Percentiles rank a stretch among this genome's conserved stretches.
These are phyloP conservation scores for Portevinia maculata DNA, from an alignment of 2,888 invertebrate genomes.

Conservation along the genomic window DNA sequence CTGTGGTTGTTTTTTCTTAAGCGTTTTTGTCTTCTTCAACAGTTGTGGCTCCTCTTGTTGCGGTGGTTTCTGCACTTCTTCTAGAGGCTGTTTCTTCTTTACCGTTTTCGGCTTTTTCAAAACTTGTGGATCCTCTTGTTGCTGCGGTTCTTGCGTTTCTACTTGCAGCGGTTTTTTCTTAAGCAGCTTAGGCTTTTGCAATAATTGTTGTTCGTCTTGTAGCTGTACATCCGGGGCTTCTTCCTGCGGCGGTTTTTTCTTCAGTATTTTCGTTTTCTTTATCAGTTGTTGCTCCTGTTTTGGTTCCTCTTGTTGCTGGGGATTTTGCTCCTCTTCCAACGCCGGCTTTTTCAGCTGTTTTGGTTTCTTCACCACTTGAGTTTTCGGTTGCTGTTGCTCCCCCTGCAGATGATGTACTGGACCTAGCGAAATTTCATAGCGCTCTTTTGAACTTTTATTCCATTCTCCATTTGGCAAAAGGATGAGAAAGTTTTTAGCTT, in stretches of 20 bases:
- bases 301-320: background rate
- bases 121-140: background rate
- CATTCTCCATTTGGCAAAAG: constrained; percentile 79
- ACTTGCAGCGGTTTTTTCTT: background rate
- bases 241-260: background rate
- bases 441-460: constrained; percentile 79
- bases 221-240: too few species aligned
- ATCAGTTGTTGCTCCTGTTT: background rate
- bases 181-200: background rate
- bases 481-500: constrained; percentile 79
- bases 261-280: background rate
- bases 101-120: too few species aligned
- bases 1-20: too few species aligned
- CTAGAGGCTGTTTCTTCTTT: background rate
- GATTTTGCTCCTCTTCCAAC: background rate
- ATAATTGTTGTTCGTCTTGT: background rate
- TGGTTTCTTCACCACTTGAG: too few species aligned
- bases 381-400: constrained; percentile 29
- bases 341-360: constrained; percentile 12
- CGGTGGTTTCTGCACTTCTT: background rate
- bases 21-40: too few species aligned
- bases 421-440: constrained; percentile 77
- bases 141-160: background rate
- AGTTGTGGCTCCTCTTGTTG: background rate
- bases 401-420: constrained; percentile 41